Percentiles rank a stretch among this genome's conserved stretches.
Conservation (phyloP, 2,797 vertebrate species). For the Streptopelia turtur region DNA sequence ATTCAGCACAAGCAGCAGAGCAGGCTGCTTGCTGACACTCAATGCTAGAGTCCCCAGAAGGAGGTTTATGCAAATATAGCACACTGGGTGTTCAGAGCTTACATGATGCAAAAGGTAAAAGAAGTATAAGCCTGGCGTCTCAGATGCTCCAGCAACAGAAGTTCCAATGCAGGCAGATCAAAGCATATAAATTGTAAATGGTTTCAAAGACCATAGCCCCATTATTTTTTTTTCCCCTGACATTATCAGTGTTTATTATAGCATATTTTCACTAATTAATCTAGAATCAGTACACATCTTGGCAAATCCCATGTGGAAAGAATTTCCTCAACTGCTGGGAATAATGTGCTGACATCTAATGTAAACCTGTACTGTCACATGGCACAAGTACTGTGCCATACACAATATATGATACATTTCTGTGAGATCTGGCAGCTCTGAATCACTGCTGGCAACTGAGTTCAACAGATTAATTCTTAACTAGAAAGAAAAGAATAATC, state of each 20-base stretch:
- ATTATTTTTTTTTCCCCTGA: not conserved
- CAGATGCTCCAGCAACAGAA: slow-evolving; percentile 1
- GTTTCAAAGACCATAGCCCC: not conserved
- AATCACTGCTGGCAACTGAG: not conserved
- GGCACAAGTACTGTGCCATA: not conserved
- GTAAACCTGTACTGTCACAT: not conserved
- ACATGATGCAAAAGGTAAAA: slow-evolving; percentile 12
- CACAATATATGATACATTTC: not conserved
- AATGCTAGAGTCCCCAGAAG: not conserved
- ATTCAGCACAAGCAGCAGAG: slow-evolving; percentile 4
- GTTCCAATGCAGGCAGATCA: not conserved
- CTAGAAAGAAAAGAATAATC: not conserved
- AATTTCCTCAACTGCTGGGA: not conserved
- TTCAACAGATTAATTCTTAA: not conserved
- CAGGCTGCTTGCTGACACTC: not conserved
- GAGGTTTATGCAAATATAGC: slow-evolving; percentile 6
- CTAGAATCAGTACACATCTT: not conserved
- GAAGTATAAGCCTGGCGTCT: slow-evolving; percentile 24
- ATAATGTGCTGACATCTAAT: not conserved
- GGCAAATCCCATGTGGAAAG: not conserved
- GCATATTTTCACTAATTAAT: not conserved
- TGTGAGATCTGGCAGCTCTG: not conserved
- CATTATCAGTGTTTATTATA: not conserved
- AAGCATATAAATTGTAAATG: not conserved
- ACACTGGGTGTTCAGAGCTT: not conserved